These are phyloP conservation scores for Chirona hameri DNA, from an alignment of 2,888 invertebrate genomes.

Conservation along the genomic window DNA sequence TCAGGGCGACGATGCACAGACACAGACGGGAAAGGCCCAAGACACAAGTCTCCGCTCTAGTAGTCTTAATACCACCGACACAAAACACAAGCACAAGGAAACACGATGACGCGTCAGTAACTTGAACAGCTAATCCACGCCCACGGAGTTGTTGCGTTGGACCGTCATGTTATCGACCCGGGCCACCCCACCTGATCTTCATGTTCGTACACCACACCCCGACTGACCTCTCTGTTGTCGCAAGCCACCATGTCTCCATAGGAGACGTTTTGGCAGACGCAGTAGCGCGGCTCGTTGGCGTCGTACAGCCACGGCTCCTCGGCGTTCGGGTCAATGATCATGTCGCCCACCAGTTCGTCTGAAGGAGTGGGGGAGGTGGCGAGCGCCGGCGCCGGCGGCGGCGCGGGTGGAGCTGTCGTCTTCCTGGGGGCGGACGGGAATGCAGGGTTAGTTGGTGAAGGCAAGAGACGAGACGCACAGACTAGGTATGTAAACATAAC, in stretches of 20 bases:
- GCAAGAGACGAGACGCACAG: neutral
- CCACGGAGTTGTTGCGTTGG: no score
- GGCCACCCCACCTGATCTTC: no score
- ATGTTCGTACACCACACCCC: neutral
- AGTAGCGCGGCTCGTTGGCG: conserved; percentile 94
- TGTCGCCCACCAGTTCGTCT: conserved; percentile 36
- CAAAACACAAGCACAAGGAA: no score
- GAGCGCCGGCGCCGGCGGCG: neutral
- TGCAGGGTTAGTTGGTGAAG: no score
- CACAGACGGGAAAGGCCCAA: no score
- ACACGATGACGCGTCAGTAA: no score
- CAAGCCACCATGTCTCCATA: conserved; percentile 99
- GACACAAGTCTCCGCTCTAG: no score
- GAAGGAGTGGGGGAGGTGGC: conserved; percentile 35
- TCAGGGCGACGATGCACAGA: no score
- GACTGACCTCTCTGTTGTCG: conserved; percentile 87
- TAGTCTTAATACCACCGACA: no score
- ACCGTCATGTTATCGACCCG: no score
- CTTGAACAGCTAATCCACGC: no score
- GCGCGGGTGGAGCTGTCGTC: neutral
- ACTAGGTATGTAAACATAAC: no score
- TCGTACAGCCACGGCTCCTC: conserved; percentile 71
- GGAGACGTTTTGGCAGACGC: conserved; percentile 94
- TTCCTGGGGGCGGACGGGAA: neutral
- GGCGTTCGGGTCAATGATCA: conserved; percentile 35